Evolutionary conservation across 2,888 invertebrate genomes (phyloP), one percentile per base, ranked within the genome.

Genomic region (Drosophila helvetica): DNA sequence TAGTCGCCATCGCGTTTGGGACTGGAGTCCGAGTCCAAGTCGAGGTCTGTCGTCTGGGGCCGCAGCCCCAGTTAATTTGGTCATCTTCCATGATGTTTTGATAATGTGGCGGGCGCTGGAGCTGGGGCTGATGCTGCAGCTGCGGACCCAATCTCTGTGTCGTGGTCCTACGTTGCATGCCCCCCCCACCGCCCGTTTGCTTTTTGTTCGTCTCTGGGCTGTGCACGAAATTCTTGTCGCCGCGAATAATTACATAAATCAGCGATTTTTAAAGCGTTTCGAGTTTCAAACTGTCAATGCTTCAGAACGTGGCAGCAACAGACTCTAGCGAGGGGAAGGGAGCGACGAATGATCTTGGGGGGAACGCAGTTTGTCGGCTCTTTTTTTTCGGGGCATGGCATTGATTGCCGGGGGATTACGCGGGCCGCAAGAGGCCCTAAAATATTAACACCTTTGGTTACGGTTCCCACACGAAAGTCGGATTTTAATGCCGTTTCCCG

Each of bases 51-150:
- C 51, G 51, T 63, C 63, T 51, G 62, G 55, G 71, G 38, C 57
- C 64, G 47, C 68, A 30, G 63, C 74, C 67, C 79, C 79, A 70
- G 89, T 89, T 89, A 88, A 88, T 89, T 88, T 88, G 88, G 88
- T 88, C 90, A 88, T 88, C 88, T 88, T 82, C 89, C 90, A 88
- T 88, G 88, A 88, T 88, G 88, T 88, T 88, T 88, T 88, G 88
- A 88, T 88, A 88, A 89, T 89, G 85, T 74, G 71, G 84, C 69
- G 57, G 69, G 53, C 63, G 69, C 70, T 59, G 66, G 47, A 45
- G 65, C 59, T 55, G 57, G 46, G 50, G 50, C 65, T 51, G 65
- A 27, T 33, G 59, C 55, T 45, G 27, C 1, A 4, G 38, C 45
- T 38, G 43, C 42, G 52, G 50, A 54, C 65, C 64, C 73, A 59